Percentiles rank a stretch among this genome's conserved stretches.
Evolutionary conservation across 2,888 invertebrate genomes (phyloP).

Genomic region (Ornithoptera priamus): DNA sequence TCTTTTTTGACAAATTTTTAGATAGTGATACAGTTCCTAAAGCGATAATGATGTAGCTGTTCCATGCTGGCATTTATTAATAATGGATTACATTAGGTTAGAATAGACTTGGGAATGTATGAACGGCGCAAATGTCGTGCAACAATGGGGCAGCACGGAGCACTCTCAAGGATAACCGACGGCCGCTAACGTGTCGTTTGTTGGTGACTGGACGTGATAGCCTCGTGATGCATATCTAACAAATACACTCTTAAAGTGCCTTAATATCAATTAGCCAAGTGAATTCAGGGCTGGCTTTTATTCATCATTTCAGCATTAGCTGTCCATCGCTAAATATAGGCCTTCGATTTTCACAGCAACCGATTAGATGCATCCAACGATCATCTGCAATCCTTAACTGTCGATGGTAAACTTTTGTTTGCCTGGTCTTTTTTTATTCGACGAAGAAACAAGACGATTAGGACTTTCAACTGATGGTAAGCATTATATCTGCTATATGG

Average conservation of each 20-base stretch:
- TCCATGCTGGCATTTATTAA: neutral
- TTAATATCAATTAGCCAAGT: slow-evolving; percentile 65
- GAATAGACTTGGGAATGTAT: neutral
- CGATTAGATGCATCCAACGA: no score
- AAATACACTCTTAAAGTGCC: slow-evolving; percentile 34
- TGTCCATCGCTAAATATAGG: neutral
- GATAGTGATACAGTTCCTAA: no score
- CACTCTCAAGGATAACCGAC: slow-evolving; percentile 63
- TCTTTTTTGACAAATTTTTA: no score
- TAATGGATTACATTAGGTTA: slow-evolving; percentile 1
- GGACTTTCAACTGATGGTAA: no score
- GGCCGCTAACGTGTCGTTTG: slow-evolving; percentile 56
- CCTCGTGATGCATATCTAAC: slow-evolving; percentile 62
- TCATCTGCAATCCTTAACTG: no score
- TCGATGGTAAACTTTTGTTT: no score
- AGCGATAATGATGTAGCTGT: no score
- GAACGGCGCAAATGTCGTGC: slow-evolving; percentile 29
- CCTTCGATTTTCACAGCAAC: no score
- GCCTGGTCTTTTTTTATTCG: no score
- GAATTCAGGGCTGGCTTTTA: slow-evolving; percentile 51
- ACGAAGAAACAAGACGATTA: no score
- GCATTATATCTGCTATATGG: no score
- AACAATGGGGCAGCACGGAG: slow-evolving; percentile 54
- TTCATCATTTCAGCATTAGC: neutral
- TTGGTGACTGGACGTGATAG: slow-evolving; percentile 42